Conservation (phyloP, 2,797 vertebrate species). For the Argya squamiceps region DNA sequence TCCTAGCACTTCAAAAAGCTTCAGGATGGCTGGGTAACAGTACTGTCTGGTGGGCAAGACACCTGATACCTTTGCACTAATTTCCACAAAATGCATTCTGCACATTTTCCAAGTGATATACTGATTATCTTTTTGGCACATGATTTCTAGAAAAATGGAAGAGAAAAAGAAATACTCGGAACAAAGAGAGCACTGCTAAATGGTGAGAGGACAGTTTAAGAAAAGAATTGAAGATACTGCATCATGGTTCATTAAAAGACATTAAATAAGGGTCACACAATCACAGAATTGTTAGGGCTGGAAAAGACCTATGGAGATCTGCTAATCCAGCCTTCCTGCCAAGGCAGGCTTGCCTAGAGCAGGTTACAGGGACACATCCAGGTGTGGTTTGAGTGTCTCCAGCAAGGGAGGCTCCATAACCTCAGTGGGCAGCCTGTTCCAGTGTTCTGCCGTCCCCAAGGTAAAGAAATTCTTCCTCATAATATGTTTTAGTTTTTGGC, state of each 20-base stretch:
- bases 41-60: fast-evolving
- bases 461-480: not conserved
- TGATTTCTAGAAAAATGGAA: not conserved
- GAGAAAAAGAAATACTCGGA: not conserved
- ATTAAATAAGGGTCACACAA: not conserved
- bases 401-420: not conserved
- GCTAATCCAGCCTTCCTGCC: not conserved
- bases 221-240: not conserved
- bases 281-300: not conserved
- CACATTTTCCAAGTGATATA: not conserved
- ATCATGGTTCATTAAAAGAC: not conserved
- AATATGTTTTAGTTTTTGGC: not conserved
- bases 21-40: not conserved
- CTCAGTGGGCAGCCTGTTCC: not conserved
- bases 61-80: not conserved
- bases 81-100: not conserved
- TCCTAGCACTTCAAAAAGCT: not conserved
- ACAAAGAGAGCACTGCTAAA: not conserved
- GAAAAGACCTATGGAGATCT: not conserved
- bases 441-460: not conserved
- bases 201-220: not conserved
- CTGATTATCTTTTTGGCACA: not conserved
- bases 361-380: not conserved
- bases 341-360: not conserved
- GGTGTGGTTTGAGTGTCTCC: not conserved